Conservation (phyloP, 2,113 vertebrate genomes). For the Phylloscopus whistleri region DNA sequence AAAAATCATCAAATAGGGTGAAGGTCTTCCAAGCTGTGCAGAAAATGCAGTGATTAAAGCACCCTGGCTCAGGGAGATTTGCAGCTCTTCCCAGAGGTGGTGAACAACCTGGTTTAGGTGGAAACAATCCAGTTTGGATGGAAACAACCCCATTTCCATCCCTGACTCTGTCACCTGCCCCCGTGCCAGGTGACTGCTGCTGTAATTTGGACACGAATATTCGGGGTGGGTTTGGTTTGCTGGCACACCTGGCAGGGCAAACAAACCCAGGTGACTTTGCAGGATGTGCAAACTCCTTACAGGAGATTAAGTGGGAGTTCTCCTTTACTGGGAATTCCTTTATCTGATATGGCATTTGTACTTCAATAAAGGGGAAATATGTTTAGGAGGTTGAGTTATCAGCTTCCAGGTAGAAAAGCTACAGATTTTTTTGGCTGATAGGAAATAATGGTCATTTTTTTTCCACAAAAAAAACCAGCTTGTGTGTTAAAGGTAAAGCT, state of each 20-base stretch:
- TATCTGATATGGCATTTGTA: neutral
- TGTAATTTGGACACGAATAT: neutral
- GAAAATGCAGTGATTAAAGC: neutral
- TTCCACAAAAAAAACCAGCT: neutral
- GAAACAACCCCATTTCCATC: neutral
- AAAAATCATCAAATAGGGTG: neutral
- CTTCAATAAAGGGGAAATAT: neutral
- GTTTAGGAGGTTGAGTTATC: neutral
- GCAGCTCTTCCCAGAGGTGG: neutral
- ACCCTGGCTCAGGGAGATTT: neutral
- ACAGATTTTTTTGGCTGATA: neutral
- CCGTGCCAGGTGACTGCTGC: neutral
- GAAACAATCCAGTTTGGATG: neutral
- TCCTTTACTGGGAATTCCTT: neutral
- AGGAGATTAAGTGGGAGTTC: neutral
- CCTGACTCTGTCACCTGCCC: neutral
- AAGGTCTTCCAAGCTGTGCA: neutral
- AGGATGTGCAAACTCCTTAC: neutral
- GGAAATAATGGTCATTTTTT: neutral
- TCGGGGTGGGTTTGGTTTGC: constrained; percentile 8
- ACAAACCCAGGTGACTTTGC: neutral
- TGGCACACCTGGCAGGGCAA: constrained; percentile 6
- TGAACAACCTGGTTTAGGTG: neutral
- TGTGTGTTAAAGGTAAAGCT: neutral
- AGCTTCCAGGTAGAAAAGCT: neutral